These are phyloP conservation scores for Drosophila stalkeri DNA, from an alignment of 2,888 invertebrate species.

Conservation along the genomic window DNA sequence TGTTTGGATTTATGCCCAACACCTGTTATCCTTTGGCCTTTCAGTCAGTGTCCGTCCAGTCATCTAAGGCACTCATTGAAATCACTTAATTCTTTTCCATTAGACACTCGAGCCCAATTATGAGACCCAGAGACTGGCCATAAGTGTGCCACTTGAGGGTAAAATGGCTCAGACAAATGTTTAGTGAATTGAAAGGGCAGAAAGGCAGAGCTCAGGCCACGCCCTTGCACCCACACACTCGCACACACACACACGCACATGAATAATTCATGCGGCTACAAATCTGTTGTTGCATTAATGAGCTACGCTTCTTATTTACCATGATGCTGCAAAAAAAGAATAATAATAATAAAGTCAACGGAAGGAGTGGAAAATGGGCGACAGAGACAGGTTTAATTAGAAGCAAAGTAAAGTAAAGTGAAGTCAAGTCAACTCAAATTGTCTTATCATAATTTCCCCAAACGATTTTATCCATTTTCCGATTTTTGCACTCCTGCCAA, in stretches of 20 bases:
- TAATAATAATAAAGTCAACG: background rate
- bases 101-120: slow-evolving; percentile 64
- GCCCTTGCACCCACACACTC: slow-evolving; percentile 43
- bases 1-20: slow-evolving; percentile 15
- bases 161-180: slow-evolving; percentile 24
- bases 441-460: slow-evolving; percentile 77
- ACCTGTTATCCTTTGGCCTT: slow-evolving; percentile 56
- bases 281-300: slow-evolving; percentile 73
- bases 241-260: slow-evolving; percentile 54
- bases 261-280: slow-evolving; percentile 73
- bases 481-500: slow-evolving; percentile 66
- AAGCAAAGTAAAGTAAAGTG: slow-evolving; percentile 24
- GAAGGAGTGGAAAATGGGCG: slow-evolving; percentile 14
- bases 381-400: slow-evolving; percentile 73
- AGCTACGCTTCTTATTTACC: slow-evolving; percentile 76
- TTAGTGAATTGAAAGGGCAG: slow-evolving; percentile 58
- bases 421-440: slow-evolving; percentile 63
- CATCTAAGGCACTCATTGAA: slow-evolving; percentile 53
- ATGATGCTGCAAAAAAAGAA: slow-evolving; percentile 70
- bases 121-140: slow-evolving; percentile 26
- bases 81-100: slow-evolving; percentile 66
- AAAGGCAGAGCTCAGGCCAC: slow-evolving; percentile 33
- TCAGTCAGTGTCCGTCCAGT: slow-evolving; percentile 48
- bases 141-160: slow-evolving; percentile 73
- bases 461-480: slow-evolving; percentile 45